phyloP scores from a whole-genome alignment of 2,888 invertebrate species.

The Hololepta plana region DNA sequence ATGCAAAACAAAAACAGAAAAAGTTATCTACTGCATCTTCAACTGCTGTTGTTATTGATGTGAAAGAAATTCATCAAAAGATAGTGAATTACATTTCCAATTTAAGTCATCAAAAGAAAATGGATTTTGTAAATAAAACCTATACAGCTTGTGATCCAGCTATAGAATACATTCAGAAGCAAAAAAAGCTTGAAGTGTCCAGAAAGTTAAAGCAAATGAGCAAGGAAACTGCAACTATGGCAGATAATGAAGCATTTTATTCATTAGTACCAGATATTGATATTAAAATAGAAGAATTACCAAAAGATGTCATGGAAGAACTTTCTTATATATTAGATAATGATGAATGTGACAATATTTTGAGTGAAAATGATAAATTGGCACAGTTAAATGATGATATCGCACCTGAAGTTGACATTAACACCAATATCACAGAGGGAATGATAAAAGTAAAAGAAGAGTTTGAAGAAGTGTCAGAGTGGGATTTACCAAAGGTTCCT shows the following conservation, averaged over 20 bases:
- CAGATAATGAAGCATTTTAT: conserved; percentile 17
- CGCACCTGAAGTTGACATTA: too few relatives aligned
- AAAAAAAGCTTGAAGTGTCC: conserved; percentile 22
- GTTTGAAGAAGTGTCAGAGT: too few relatives aligned
- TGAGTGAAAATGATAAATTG: too few relatives aligned
- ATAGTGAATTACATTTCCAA: conserved; percentile 21
- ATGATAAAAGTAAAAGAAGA: too few relatives aligned
- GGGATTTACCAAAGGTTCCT: too few relatives aligned
- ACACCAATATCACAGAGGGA: too few relatives aligned
- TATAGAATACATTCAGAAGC: conserved; percentile 20
- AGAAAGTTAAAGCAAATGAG: conserved; percentile 21
- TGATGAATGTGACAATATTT: too few relatives aligned
- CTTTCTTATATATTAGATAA: conserved; percentile 15
- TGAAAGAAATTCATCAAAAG: conserved; percentile 19
- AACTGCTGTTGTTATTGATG: too few relatives aligned
- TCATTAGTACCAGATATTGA: conserved; percentile 23
- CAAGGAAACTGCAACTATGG: conserved; percentile 11
- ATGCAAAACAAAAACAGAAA: too few relatives aligned
- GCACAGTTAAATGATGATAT: too few relatives aligned
- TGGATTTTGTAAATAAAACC: conserved; percentile 19
- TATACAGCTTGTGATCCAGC: conserved; percentile 19
- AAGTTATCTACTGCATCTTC: too few relatives aligned
- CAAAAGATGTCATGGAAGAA: conserved; percentile 19
- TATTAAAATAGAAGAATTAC: conserved; percentile 21
- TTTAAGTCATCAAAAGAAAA: conserved; percentile 19